A percentile compares a stretch with the other conserved stretches of the same genome.
Conservation (phyloP, 1,140 invertebrate species). For the Reticulitermes speratus region DNA sequence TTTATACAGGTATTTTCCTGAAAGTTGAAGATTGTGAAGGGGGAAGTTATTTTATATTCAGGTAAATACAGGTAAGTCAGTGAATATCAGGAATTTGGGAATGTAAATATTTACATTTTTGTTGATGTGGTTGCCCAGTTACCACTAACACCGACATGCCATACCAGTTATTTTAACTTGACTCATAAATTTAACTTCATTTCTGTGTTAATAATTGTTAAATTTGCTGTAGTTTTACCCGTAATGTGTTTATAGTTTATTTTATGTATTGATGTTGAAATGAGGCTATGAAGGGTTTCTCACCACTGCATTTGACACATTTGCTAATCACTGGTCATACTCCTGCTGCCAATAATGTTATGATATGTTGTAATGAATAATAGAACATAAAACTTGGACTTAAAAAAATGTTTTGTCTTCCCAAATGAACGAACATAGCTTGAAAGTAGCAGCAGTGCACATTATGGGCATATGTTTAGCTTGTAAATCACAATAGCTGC, state of each 20-base stretch:
- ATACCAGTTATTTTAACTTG: not conserved
- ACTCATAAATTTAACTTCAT: not conserved
- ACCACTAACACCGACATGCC: not conserved
- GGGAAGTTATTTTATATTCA: no score
- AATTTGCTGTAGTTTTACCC: conserved; percentile 10
- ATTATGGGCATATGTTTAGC: not conserved
- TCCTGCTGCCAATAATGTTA: not conserved
- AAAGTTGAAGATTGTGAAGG: no score
- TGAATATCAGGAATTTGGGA: not conserved
- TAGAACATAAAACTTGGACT: not conserved
- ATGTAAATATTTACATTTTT: not conserved
- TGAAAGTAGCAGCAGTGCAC: not conserved
- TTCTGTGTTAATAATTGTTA: conserved; percentile 5
- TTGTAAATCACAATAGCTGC: not conserved
- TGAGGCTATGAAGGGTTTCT: not conserved
- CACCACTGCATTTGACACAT: not conserved
- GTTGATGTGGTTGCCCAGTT: not conserved
- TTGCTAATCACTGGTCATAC: not conserved
- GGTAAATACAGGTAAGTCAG: not conserved
- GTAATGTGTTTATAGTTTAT: conserved; percentile 4
- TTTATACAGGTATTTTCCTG: no score
- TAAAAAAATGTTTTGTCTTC: not conserved
- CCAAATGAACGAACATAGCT: not conserved
- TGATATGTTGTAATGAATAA: not conserved
- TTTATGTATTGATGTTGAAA: not conserved